Evolutionary conservation across 1,140 invertebrate species (phyloP).

Genomic region (Maniola jurtina): DNA sequence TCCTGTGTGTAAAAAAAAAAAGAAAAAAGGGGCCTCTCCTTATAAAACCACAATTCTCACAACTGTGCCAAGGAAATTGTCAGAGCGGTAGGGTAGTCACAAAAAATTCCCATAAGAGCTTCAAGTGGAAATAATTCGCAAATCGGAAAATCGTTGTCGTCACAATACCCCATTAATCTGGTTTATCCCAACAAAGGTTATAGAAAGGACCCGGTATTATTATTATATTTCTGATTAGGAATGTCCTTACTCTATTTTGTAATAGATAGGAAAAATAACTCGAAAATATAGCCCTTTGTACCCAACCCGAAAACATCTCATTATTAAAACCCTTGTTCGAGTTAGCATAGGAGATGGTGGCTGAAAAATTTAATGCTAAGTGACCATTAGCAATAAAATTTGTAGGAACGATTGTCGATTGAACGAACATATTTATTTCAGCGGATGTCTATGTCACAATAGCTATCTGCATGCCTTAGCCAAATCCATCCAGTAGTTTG

Average conservation of each 20-base stretch:
- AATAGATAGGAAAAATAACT: conserved; percentile 9
- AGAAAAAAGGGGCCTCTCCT: too few species aligned
- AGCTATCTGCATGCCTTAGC: too few species aligned
- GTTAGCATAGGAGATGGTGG: background rate
- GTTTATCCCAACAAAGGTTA: conserved; percentile 5
- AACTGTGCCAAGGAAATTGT: too few species aligned
- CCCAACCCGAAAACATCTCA: conserved; percentile 4
- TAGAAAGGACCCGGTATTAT: background rate
- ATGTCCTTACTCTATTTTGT: conserved; percentile 4
- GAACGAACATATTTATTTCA: too few species aligned
- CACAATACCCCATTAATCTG: conserved; percentile 5
- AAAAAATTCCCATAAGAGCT: background rate
- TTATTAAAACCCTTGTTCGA: background rate
- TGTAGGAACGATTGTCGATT: too few species aligned
- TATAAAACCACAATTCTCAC: too few species aligned
- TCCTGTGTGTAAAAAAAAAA: too few species aligned
- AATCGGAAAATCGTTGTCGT: conserved; percentile 3
- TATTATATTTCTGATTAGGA: conserved; percentile 12
- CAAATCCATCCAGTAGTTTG: too few species aligned
- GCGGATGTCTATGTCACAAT: too few species aligned
- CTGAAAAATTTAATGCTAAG: too few species aligned
- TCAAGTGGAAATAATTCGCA: conserved; percentile 3
- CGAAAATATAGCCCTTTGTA: conserved; percentile 1
- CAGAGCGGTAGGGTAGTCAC: too few species aligned
- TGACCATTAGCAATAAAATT: too few species aligned